These are phyloP conservation scores for Scrobipalpa atriplicella DNA, from an alignment of 2,888 invertebrate genomes.

Conservation along the genomic window DNA sequence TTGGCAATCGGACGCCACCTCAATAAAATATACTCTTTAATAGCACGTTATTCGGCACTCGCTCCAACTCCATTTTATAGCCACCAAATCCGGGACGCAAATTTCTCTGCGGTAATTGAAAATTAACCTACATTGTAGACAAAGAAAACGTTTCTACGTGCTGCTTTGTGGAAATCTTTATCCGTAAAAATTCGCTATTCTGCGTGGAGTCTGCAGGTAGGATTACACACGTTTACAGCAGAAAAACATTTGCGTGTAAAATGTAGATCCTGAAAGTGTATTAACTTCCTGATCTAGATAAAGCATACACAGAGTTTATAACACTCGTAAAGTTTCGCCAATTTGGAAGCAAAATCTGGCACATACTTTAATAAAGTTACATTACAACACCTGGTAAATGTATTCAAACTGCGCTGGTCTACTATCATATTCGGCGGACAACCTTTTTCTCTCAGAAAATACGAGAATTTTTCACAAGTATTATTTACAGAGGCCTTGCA, in stretches of 20 bases:
- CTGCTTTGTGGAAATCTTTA: neutral
- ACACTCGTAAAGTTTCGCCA: neutral
- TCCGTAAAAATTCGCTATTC: neutral
- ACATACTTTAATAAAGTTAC: conserved; percentile 18
- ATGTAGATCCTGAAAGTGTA: neutral
- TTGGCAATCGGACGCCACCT: conserved; percentile 39
- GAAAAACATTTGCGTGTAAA: neutral
- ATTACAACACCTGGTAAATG: conserved; percentile 14
- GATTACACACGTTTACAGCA: neutral
- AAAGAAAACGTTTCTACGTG: neutral
- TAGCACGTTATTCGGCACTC: conserved; percentile 36
- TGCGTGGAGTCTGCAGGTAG: neutral
- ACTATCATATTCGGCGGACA: conserved; percentile 15
- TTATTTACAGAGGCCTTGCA: neutral
- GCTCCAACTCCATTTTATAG: conserved; percentile 30
- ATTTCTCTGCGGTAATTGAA: conserved; percentile 27
- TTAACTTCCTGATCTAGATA: neutral
- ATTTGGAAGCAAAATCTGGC: neutral
- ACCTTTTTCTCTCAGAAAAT: conserved; percentile 18
- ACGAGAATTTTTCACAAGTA: conserved; percentile 16
- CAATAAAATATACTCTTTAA: conserved; percentile 41
- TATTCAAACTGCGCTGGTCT: conserved; percentile 8
- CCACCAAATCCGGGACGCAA: conserved; percentile 34
- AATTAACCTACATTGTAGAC: conserved; percentile 27
- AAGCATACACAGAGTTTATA: neutral